Percentiles rank a stretch among this genome's conserved stretches.
These are phyloP conservation scores for Vidua macroura DNA, from an alignment of 2,113 vertebrate genomes.

Conservation along the genomic window DNA sequence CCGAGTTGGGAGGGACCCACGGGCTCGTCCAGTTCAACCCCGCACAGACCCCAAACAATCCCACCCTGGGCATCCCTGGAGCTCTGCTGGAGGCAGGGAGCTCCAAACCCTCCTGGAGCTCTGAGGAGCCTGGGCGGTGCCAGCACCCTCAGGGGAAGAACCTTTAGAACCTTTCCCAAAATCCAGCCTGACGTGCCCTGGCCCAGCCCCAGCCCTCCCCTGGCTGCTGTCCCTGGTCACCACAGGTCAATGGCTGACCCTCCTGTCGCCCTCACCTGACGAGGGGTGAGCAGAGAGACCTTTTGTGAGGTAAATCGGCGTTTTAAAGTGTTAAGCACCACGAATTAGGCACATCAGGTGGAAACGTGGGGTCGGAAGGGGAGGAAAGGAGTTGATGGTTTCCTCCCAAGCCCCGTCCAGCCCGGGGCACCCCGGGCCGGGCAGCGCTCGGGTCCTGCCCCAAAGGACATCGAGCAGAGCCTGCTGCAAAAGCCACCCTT, in stretches of 20 bases:
- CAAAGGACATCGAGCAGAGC: neutral
- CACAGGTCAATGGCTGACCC: neutral
- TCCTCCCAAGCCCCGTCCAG: too few relatives aligned
- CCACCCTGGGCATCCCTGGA: neutral
- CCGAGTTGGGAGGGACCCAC: neutral
- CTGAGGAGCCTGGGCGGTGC: neutral
- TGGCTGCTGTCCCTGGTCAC: rapidly evolving
- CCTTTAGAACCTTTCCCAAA: neutral
- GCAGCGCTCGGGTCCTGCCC: neutral
- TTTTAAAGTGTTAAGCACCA: rapidly evolving
- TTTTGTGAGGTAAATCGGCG: neutral
- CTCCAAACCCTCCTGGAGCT: neutral
- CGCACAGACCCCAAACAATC: neutral
- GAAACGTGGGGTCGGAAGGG: rapidly evolving
- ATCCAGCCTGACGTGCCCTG: rapidly evolving
- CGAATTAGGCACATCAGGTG: rapidly evolving
- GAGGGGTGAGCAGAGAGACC: neutral
- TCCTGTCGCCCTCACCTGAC: neutral
- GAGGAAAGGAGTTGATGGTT: rapidly evolving
- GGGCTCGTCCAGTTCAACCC: rapidly evolving
- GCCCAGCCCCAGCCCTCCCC: neutral
- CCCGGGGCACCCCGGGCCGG: neutral
- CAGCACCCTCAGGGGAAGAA: neutral
- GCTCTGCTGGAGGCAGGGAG: too few relatives aligned
- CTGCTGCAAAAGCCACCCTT: neutral